Conservation (phyloP, 2,797 vertebrate genomes). For the Triplophysa bombifrons region DNA sequence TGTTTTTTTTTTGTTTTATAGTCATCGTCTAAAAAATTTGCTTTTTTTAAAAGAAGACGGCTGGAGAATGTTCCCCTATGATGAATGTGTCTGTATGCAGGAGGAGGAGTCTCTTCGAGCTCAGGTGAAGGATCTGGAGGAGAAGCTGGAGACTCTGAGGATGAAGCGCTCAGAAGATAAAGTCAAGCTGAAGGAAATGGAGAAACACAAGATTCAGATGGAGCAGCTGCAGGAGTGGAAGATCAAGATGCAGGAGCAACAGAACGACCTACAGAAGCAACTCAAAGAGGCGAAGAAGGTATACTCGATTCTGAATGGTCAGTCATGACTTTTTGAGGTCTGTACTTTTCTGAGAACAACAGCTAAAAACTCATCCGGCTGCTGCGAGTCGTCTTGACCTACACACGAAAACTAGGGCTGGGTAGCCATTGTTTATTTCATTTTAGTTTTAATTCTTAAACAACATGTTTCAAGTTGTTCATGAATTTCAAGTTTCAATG, state of each 20-base stretch:
- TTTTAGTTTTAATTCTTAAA: too few relatives aligned
- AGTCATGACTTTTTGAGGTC: too few relatives aligned
- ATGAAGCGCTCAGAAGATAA: conserved; percentile 95
- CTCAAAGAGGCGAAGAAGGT: conserved; percentile 97
- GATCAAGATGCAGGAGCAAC: conserved; percentile 97
- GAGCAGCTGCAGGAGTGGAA: conserved; percentile 99
- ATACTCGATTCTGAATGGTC: neutral
- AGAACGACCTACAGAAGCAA: conserved; percentile 91
- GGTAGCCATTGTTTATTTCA: too few relatives aligned
- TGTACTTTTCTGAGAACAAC: too few relatives aligned
- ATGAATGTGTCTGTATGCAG: conserved; percentile 63
- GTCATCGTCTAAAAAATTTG: too few relatives aligned
- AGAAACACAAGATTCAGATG: conserved; percentile 97
- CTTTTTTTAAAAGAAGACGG: too few relatives aligned
- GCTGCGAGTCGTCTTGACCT: too few relatives aligned
- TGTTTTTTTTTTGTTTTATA: too few relatives aligned
- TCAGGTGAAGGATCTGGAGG: conserved; percentile 94
- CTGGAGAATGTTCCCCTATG: neutral
- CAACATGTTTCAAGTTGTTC: too few relatives aligned
- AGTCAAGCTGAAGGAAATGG: conserved; percentile 94
- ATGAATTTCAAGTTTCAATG: too few relatives aligned
- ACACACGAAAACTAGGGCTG: too few relatives aligned
- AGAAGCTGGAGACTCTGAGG: conserved; percentile 93
- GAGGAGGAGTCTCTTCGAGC: conserved; percentile 90
- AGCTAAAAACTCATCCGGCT: too few relatives aligned